phyloP scores from a whole-genome alignment of 2,797 vertebrate species.

The Catharus ustulatus region DNA sequence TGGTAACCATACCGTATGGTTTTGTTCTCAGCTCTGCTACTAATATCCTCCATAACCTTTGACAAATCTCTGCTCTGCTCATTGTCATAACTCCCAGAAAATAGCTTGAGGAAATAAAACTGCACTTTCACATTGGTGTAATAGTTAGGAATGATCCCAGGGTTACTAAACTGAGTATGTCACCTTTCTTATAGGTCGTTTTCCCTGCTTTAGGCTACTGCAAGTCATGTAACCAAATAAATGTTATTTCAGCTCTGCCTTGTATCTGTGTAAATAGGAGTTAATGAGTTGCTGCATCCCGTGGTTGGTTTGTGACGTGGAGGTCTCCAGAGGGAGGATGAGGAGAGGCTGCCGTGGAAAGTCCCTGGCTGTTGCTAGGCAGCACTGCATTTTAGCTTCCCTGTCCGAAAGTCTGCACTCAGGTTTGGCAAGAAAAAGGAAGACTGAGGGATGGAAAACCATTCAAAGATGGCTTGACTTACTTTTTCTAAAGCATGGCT shows the following conservation, averaged over 20 bases:
- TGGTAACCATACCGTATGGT: background rate
- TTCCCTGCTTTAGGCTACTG: background rate
- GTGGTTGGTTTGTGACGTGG: background rate
- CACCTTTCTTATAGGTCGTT: background rate
- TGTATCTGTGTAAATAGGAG: constrained; percentile 18
- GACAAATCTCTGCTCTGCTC: background rate
- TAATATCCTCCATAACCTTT: background rate
- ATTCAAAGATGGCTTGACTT: background rate
- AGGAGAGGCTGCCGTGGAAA: constrained; percentile 29
- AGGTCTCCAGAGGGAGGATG: constrained; percentile 44
- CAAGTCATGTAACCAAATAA: background rate
- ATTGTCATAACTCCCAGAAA: background rate
- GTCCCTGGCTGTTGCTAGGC: constrained; percentile 48
- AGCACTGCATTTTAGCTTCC: constrained; percentile 17
- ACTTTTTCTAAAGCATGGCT: background rate
- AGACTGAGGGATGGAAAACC: background rate
- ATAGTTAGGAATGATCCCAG: background rate
- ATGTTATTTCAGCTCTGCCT: constrained; percentile 16
- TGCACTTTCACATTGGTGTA: background rate
- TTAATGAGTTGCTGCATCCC: constrained; percentile 29
- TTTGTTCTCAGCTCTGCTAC: constrained; percentile 8
- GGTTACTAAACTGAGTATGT: background rate
- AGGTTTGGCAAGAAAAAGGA: background rate
- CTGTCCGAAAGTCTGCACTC: background rate
- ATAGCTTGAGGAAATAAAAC: background rate